These are phyloP conservation scores for Channa argus DNA, from an alignment of 2,113 vertebrate genomes.

Conservation along the genomic window DNA sequence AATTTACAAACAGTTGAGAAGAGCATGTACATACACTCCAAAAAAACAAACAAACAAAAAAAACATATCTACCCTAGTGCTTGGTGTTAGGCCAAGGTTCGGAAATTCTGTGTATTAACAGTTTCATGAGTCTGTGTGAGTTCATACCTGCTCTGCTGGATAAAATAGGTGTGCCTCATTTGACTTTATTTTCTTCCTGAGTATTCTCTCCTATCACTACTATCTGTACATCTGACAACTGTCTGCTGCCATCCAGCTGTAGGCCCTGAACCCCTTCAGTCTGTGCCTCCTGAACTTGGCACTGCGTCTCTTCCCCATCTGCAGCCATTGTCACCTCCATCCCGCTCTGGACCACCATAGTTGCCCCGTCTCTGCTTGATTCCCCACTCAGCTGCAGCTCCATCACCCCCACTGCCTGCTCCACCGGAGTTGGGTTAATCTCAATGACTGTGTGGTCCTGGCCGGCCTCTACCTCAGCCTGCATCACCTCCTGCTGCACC, in stretches of 20 bases:
- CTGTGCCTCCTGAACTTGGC: constrained; percentile 74
- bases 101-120: constrained; percentile 55
- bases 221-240: constrained; percentile 71
- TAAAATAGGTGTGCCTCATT: constrained; percentile 58
- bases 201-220: constrained; percentile 84
- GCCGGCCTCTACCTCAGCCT: constrained; percentile 47
- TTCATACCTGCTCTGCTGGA: constrained; percentile 40
- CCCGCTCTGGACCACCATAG: constrained; percentile 85
- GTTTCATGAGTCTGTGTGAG: constrained; percentile 30
- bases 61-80: constrained; percentile 48
- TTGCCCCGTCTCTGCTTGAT: constrained; percentile 68
- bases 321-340: constrained; percentile 82
- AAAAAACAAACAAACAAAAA: not conserved
- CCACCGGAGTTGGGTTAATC: constrained; percentile 87
- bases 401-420: constrained; percentile 78
- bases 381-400: constrained; percentile 77
- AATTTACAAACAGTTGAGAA: constrained; percentile 25
- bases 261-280: constrained; percentile 85
- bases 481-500: constrained; percentile 72
- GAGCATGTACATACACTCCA: constrained; percentile 1
- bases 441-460: constrained; percentile 88
- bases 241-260: constrained; percentile 85
- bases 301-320: constrained; percentile 58
- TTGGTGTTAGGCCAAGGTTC: constrained; percentile 54
- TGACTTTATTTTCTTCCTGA: constrained; percentile 65